Evolutionary conservation across 2,888 invertebrate species (phyloP), one percentile per base, ranked within the genome.

Genomic region (Amblyjoppa proteus): DNA sequence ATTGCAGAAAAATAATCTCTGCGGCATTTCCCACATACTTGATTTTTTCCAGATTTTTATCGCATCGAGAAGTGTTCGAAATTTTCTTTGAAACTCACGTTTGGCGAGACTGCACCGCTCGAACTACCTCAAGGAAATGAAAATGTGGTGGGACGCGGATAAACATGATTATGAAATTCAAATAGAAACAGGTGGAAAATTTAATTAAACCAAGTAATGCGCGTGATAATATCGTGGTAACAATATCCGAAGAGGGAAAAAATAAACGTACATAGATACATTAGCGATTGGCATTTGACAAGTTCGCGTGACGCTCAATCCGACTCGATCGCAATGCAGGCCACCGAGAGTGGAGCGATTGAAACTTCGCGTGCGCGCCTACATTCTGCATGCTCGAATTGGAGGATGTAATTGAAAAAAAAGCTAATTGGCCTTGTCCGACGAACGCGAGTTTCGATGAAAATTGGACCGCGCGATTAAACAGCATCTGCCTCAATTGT

Each of bases 341-440:
- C 51, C 38, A 51, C 13, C 41, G 28, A 31, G 9, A 68, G 45
- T 13, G 28, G 38, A 31, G 41, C 53, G 78, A 81, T 74, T 74
- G 81, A 70, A 81, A 85, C 64, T 74, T 85, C 74, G 78, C 78
- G 78, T 78, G 84, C 70, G 20, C 45, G 31, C 34, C 34, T 28
- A 64, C 69, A 25, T 28, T 38, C 69, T 53, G 58, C 68, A 61
- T 58, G 34, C 41, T 70, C 20, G 28, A 77, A 74, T 78, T 73
- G 81, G 74, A 53, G 66, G 78, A 81, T 78, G 64, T 68, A 83
- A 83, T 83, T 78, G 78, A 68, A 78, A 73, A 78, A 73, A 45
- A 73, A 70, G 16, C 28, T 49, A 75, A 75, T 75, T 75, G 49
- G 51, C 5, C 28, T 34, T 51, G 51, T 11, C 64, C 45, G 1